A percentile compares a stretch with the other conserved stretches of the same genome.
phyloP scores from a whole-genome alignment of 2,888 invertebrate genomes.

The Synergus gifuensis region DNA sequence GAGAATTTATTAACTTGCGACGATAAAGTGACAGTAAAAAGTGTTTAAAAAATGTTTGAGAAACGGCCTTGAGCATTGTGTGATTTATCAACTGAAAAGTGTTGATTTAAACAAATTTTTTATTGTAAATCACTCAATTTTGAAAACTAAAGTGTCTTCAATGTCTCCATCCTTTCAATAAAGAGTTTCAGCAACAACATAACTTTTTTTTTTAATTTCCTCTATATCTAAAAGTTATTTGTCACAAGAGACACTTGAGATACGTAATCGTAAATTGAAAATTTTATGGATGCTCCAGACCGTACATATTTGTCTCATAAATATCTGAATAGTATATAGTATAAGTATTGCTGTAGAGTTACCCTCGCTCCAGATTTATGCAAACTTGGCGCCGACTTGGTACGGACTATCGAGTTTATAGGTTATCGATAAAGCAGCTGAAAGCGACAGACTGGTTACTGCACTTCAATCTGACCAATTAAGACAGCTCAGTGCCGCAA shows the following conservation, averaged over 20 bases:
- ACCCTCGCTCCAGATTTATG: conserved; percentile 25
- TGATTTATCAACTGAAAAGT: background rate
- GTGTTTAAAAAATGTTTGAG: background rate
- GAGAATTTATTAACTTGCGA: background rate
- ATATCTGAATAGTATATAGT: conserved; percentile 14
- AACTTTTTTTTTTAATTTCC: background rate
- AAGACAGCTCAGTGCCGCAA: conserved; percentile 62
- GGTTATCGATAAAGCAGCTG: conserved; percentile 46
- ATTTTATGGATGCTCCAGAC: conserved; percentile 13
- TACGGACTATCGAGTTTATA: conserved; percentile 45
- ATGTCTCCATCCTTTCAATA: background rate
- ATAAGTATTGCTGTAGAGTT: background rate
- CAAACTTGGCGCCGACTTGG: conserved; percentile 40
- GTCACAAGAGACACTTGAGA: conserved; percentile 22
- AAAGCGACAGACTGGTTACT: conserved; percentile 20
- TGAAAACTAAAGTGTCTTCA: too few species aligned
- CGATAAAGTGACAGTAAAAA: background rate
- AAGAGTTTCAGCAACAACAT: background rate
- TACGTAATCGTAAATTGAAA: conserved; percentile 5
- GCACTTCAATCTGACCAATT: conserved; percentile 59
- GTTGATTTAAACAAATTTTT: background rate
- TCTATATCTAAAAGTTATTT: conserved; percentile 16
- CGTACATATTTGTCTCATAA: conserved; percentile 9
- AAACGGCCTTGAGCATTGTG: background rate
- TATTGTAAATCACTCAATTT: too few species aligned